phyloP scores from a whole-genome alignment of 2,113 vertebrate species.

The Upupa epops region DNA sequence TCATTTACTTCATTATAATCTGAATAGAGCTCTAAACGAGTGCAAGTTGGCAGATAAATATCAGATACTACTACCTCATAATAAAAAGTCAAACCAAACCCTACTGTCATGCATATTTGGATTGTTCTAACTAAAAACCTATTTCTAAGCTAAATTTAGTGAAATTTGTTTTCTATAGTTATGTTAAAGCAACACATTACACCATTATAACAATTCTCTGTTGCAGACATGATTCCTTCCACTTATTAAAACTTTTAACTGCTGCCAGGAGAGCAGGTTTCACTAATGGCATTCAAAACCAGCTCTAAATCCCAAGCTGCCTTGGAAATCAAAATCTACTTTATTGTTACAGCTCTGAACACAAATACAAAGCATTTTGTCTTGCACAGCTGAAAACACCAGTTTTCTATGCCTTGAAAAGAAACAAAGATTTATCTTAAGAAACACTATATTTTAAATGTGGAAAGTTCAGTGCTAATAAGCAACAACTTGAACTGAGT shows the following conservation, averaged over 20 bases:
- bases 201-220: neutral
- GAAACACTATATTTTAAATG: neutral
- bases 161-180: neutral
- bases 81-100: neutral
- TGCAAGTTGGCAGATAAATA: neutral
- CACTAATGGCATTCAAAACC: neutral
- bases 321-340: neutral
- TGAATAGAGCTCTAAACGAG: neutral
- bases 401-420: neutral
- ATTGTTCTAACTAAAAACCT: neutral
- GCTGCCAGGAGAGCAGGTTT: neutral
- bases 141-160: neutral
- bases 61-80: neutral
- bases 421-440: neutral
- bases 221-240: neutral
- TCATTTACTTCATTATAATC: neutral
- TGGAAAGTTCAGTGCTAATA: neutral
- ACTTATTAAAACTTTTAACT: slow-evolving; percentile 14
- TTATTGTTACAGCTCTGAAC: neutral
- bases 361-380: neutral
- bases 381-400: neutral
- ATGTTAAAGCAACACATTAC: slow-evolving; percentile 10
- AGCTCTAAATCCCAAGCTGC: neutral
- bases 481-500: neutral
- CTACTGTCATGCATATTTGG: neutral